A percentile compares a stretch with the other conserved stretches of the same genome.
phyloP scores from a whole-genome alignment of 2,888 invertebrate genomes.

The Acanthopleura granulata region DNA sequence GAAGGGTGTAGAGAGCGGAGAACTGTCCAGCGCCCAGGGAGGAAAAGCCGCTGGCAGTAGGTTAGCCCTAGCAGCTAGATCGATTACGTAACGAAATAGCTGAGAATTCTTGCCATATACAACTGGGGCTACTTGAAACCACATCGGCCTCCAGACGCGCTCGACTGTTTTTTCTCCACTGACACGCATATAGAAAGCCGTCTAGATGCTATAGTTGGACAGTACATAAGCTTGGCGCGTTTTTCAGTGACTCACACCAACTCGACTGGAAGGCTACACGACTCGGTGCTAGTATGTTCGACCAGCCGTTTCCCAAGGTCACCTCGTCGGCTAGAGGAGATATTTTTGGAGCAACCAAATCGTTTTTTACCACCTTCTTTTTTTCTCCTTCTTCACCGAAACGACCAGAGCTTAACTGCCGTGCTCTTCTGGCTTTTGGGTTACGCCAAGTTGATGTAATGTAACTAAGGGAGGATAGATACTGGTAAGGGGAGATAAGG shows the following conservation, averaged over 20 bases:
- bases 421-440: background rate
- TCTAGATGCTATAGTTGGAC: constrained; percentile 17
- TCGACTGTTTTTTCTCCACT: constrained; percentile 2
- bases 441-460: background rate
- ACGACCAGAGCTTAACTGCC: background rate
- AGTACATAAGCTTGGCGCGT: constrained; percentile 3
- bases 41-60: background rate
- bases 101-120: constrained; percentile 11
- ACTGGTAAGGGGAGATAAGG: constrained; percentile 8
- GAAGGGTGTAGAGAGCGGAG: background rate
- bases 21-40: background rate
- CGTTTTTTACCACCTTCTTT: background rate
- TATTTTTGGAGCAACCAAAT: constrained; percentile 15
- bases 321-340: background rate
- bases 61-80: background rate
- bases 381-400: background rate
- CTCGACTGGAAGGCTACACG: background rate
- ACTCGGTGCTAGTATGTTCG: background rate
- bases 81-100: constrained; percentile 19
- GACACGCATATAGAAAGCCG: constrained; percentile 11
- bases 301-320: constrained; percentile 11
- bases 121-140: constrained; percentile 15
- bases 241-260: constrained; percentile 15
- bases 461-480: background rate
- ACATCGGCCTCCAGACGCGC: constrained; percentile 11